phyloP scores from a whole-genome alignment of 2,113 vertebrate species.

The Rissa tridactyla region DNA sequence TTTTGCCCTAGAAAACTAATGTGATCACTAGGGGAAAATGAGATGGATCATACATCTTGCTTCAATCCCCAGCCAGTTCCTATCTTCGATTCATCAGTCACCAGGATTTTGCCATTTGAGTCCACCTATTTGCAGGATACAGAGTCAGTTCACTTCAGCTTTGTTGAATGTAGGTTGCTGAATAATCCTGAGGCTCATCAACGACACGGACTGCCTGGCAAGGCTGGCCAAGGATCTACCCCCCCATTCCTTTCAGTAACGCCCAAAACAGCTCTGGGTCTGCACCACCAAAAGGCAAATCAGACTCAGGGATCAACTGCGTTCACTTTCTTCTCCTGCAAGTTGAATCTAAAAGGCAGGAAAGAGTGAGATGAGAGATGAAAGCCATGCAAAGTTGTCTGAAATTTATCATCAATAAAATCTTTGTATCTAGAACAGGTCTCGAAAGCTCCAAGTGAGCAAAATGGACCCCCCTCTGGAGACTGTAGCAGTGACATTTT shows the following conservation, averaged over 20 bases:
- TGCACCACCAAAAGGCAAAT: background rate
- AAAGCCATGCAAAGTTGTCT: background rate
- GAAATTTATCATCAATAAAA: background rate
- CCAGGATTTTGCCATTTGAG: background rate
- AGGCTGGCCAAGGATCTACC: background rate
- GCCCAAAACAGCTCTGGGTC: background rate
- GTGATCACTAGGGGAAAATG: background rate
- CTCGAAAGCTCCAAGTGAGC: background rate
- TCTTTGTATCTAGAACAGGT: background rate
- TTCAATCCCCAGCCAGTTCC: background rate
- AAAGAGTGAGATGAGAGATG: background rate
- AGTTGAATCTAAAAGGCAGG: background rate
- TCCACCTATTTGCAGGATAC: background rate
- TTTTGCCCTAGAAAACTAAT: background rate
- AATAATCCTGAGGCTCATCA: background rate
- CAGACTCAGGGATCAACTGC: background rate
- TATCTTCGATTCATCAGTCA: background rate
- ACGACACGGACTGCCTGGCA: background rate
- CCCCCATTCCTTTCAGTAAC: background rate
- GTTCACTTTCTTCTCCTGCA: background rate
- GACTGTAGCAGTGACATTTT: background rate
- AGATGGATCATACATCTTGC: background rate
- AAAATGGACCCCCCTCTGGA: background rate
- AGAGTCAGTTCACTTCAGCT: background rate
- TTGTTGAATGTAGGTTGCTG: background rate